Evolutionary conservation across 2,113 vertebrate genomes (phyloP), one percentile per base, ranked within the genome.

Genomic region (Hystrix brachyura): DNA sequence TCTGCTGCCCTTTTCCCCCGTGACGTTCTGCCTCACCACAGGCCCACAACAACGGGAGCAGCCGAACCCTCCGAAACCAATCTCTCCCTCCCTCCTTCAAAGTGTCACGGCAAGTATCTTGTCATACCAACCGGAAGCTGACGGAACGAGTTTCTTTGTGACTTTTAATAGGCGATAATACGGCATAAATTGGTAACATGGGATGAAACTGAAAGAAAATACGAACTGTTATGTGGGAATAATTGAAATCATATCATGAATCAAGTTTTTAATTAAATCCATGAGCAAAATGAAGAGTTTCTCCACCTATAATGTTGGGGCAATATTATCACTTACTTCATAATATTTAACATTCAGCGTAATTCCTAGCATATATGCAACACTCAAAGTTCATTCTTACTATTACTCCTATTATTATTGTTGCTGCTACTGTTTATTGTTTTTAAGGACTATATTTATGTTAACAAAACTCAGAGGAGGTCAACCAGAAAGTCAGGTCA

Each of bases 381-480:
- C 1, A 46, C 2, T 18, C 53, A 38, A 48, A 62, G 1, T 85
- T 89, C 71, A 6, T 89, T 82, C 2, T 78, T 27, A 4, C 79
- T 59, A 57, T 76, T 13, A 69, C 1, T 71, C 1, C 7, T n/a
- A 29, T 38, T 34, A 27, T 32, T 64, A 6, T n/a, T 88, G 60
- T 62, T 67, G 55, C 25, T 80, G 64, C 17, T 83, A 2, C 3
- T 83, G 2, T 2, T 82, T 86, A 0, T 18, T 96, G 10, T 71
- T 95, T 71, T 64, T 43, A 29, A 43, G 4, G 46, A 55, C 19
- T 78, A 4, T 29, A 79, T 92, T 59, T 72, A 5, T 51, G 23
- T 72, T 67, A 21, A n/a, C 29, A 90, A 62, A 95, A 96, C 64
- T 29, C 17, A 89, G 64, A 95, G 19, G 51, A 59, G 13, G 67